Evolutionary conservation across 2,888 invertebrate species (phyloP), one percentile per base, ranked within the genome.

Genomic region (Dolichomitus sp.): DNA sequence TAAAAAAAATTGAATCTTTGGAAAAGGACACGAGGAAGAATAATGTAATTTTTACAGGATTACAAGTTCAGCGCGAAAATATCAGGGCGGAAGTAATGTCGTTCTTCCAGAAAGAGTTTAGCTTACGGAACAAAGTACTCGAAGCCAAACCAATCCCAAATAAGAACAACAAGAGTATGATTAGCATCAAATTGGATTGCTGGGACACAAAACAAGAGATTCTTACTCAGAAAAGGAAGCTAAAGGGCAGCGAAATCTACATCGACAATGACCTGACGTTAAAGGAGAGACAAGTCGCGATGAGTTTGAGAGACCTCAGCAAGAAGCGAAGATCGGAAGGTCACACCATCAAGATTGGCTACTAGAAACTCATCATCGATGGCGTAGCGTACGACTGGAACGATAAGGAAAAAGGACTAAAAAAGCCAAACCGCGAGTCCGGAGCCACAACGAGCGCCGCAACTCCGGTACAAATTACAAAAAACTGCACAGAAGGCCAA

Each of bases 351-450:
- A 45, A 65, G 65, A 65, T 65, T 1, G 65, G 65, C 27, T 48
- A 65, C 9, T 48, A 65, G 45, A 65, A 65, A 6, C 48, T 65
- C 14, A 65, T 65, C 45, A 65, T 65, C n/a, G 65, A 65, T 12
- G 65, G 27, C 1, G 65, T n/a, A 0, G 9, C 14, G 7, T 27
- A 48, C 9, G 48, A 30, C 45, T 65, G 65, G 45, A 65, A 30
- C 9, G 45, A 65, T 0, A 45, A 27, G 2, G 65, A 65, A 45
- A 65, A 65, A 14, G 14, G 45, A 0, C 65, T 65, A 4, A 65
- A 48, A 65, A 65, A 48, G 2, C 30, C 45, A 65, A 65, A 65
- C 14, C 63, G 42, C 17, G 63, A 23, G 23, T 6, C 23, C 4
- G 33, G 4, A 9, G 19, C 6, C 12, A 45, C 30, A 45, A 30